phyloP scores from a whole-genome alignment of 2,113 vertebrate genomes.

The Lontra canadensis region DNA sequence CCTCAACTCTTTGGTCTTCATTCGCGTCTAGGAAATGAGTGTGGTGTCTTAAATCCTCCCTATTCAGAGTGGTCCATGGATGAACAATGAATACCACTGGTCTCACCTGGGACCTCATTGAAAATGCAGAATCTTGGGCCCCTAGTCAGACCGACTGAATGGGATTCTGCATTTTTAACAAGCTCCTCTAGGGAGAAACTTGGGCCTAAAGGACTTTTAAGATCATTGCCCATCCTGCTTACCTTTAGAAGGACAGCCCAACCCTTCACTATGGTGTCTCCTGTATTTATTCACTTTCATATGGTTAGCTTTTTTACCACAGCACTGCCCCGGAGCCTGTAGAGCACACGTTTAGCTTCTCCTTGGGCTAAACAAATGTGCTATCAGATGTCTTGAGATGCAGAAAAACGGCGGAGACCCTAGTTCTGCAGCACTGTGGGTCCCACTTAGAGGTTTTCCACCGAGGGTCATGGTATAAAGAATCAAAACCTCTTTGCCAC shows the following conservation, averaged over 20 bases:
- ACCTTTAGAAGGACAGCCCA: neutral
- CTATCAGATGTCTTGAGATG: conserved; percentile 73
- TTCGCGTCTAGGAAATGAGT: neutral
- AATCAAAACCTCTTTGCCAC: neutral
- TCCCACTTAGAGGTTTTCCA: conserved; percentile 20
- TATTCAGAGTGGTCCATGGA: accelerated
- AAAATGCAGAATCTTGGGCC: neutral
- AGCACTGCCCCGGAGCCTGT: conserved; percentile 41
- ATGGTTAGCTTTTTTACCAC: conserved; percentile 42
- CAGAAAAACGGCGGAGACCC: conserved; percentile 26
- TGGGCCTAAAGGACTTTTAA: neutral
- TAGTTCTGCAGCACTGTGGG: neutral
- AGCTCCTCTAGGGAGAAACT: neutral
- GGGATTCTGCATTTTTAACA: conserved; percentile 10
- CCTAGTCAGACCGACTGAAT: neutral
- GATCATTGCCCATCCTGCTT: neutral
- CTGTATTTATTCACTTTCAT: conserved; percentile 15
- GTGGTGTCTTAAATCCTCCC: neutral
- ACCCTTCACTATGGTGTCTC: too few species aligned
- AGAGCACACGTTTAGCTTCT: conserved; percentile 59
- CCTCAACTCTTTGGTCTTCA: neutral
- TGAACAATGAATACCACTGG: accelerated
- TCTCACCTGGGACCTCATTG: neutral
- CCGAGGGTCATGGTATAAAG: conserved; percentile 43
- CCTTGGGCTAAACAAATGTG: conserved; percentile 77